Conservation (phyloP, 2,797 vertebrate genomes). For the Gadopsis bispinosus region DNA sequence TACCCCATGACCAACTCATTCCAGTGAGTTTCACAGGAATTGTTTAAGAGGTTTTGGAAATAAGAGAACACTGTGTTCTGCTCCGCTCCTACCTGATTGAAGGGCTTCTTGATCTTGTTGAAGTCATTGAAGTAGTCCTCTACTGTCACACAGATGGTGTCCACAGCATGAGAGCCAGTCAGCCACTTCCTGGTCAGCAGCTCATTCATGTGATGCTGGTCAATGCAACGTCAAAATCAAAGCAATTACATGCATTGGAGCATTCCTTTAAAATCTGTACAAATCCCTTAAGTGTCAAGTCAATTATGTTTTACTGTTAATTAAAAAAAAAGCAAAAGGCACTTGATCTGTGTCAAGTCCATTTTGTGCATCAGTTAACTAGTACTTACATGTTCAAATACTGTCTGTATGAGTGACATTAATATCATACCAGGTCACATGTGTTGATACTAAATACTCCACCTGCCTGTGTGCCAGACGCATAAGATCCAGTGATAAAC, state of each 20-base stretch:
- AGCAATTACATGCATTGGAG: not conserved
- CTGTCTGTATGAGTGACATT: not conserved
- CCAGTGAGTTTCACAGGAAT: not conserved
- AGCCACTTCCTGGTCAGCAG: slow-evolving; percentile 97
- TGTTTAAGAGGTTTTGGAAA: not conserved
- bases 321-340: not conserved
- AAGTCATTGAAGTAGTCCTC: slow-evolving; percentile 99
- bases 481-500: no score
- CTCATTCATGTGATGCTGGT: slow-evolving; percentile 92
- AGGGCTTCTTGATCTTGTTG: slow-evolving; percentile 95
- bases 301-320: not conserved
- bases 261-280: not conserved
- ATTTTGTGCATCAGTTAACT: not conserved
- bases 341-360: not conserved
- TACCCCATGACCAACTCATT: not conserved
- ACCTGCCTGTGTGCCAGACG: no score
- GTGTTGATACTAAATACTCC: no score
- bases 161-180: slow-evolving; percentile 91
- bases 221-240: not conserved
- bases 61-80: not conserved
- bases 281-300: not conserved
- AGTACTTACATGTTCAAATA: no score
- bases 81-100: slow-evolving; percentile 87
- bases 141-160: slow-evolving; percentile 97
- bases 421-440: not conserved